Evolutionary conservation across 2,888 invertebrate species (phyloP), one percentile per base, ranked within the genome.

Genomic region (Pyralis farinalis): DNA sequence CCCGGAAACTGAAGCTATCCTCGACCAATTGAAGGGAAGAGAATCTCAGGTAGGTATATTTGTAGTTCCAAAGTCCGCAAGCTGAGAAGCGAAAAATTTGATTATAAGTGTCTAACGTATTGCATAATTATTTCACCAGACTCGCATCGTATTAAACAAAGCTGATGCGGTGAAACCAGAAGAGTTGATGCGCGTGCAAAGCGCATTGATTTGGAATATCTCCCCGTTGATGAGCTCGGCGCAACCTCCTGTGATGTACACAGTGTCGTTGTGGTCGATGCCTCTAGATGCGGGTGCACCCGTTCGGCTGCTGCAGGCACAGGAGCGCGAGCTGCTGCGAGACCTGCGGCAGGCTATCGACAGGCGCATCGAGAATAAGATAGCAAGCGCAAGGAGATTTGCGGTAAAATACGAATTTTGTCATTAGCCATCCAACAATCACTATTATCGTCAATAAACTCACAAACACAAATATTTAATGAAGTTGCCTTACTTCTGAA

Each of bases 151-250:
- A 60, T 89, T 98, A 45, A 98, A 98, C 91, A 98, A 98, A 88
- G 98, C 97, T 20, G 98, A 98, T 79, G 94, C 94, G 53, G 95
- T 98, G 31, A 95, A 95, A 67, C 96, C 97, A 0, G 97, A 97
- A 72, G 97, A 98, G 78, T 81, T 98, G 53, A 94, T 98, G 94
- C 92, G 97, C 54, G 97, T 98, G 1, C 97, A 98, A 78, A 96
- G 97, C 55, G 97, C 96, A 7, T 90, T 98, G 38, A 96, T 98
- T 65, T 98, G 98, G 98, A 97, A 97, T 77, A 96, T 98, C 62
- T 97, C 97, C n/a, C 98, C 98, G 3, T 85, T 98, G 61, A 96
- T 98, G 95, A 97, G 97, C 49, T 97, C 97, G 34, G 94, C 96
- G 34, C 97, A 97, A 75, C 97, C 98, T 3, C 98, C 98, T 12